Evolutionary conservation across 35 echinoderm and acorn worm genomes (phyloP), one percentile per base, ranked within the genome.

Genomic region (Hemicentrotus pulcherrimus): DNA sequence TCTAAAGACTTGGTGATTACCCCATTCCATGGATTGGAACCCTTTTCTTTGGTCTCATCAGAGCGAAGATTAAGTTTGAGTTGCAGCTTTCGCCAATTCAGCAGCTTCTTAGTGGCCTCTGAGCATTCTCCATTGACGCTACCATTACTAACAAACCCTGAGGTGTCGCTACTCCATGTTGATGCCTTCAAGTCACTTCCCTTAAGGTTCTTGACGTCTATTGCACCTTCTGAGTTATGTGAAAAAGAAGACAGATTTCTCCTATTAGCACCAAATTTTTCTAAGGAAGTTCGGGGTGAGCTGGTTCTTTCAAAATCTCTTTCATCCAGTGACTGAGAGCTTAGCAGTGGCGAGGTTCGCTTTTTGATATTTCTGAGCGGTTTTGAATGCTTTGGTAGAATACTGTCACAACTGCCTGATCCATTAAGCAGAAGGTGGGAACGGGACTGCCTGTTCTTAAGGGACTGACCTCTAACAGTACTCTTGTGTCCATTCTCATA

Each of bases 221-320:
- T 93, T 93, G 91, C 91, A 93, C 91, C 46, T 93, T 93, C 91
- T n/a, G 91, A 93, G 46, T 93, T 93, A 28, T 50, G 46, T 31
- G 91, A 93, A 28, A 93, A 31, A 47, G 91, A 93, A 47, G 48
- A 31, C 45, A 93, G 11, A 93, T 58, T 47, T 58, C 30, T 58
- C 48, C 48, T 47, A 47, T 46, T 93, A 93, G 91, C 91, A 93
- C 91, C 91, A 93, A 50, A 50, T 93, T 93, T 93, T 31, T 93
- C 46, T 46, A 47, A 93, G 32, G 91, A 48, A 93, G n/a, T 31
- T 48, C 30, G n/a, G 30, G 48, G 91, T 28, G 91, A 93, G 48
- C 30, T 58, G 46, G n/a, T 32, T 31, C 30, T 48, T 31, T 47
- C 45, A 93, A 93, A 58, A n/a, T 93, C 91, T 31, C 46, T 58